phyloP scores from a whole-genome alignment of 2,797 vertebrate genomes.

The Eupleurogrammus muticus region DNA sequence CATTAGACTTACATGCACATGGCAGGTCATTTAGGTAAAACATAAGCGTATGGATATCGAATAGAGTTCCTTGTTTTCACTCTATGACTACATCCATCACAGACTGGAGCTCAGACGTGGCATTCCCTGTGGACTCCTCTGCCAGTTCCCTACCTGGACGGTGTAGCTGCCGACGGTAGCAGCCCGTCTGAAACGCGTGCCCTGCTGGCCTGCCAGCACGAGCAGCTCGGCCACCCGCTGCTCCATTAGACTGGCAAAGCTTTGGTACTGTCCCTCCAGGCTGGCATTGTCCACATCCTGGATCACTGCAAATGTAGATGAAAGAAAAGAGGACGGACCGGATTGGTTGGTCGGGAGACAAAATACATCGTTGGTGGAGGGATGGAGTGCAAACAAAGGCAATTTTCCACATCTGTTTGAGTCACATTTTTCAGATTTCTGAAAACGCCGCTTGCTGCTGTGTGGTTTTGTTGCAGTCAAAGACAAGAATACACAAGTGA shows the following conservation, averaged over 20 bases:
- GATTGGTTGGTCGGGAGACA: slow-evolving; percentile 40
- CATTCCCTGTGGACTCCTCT: neutral
- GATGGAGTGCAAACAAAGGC: neutral
- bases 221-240: slow-evolving; percentile 94
- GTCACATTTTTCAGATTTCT: no score
- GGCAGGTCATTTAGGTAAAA: slow-evolving; percentile 19
- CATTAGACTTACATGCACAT: slow-evolving; percentile 16
- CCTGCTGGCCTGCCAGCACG: slow-evolving; percentile 92
- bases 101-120: slow-evolving; percentile 19
- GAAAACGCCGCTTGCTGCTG: no score
- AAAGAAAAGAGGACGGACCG: slow-evolving; percentile 49
- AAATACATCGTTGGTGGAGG: slow-evolving; percentile 31
- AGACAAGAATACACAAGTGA: no score
- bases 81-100: neutral
- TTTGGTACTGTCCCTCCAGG: slow-evolving; percentile 94
- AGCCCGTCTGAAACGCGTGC: slow-evolving; percentile 90
- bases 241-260: slow-evolving; percentile 97
- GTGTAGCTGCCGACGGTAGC: slow-evolving; percentile 94
- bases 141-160: slow-evolving; percentile 88
- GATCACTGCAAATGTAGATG: slow-evolving; percentile 86
- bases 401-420: no score
- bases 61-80: neutral
- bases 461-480: neutral
- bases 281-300: slow-evolving; percentile 94
- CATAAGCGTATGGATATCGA: slow-evolving; percentile 22